These are phyloP conservation scores for Myanophis thanlyinensis DNA, from an alignment of 2,113 vertebrate genomes.

Conservation along the genomic window DNA sequence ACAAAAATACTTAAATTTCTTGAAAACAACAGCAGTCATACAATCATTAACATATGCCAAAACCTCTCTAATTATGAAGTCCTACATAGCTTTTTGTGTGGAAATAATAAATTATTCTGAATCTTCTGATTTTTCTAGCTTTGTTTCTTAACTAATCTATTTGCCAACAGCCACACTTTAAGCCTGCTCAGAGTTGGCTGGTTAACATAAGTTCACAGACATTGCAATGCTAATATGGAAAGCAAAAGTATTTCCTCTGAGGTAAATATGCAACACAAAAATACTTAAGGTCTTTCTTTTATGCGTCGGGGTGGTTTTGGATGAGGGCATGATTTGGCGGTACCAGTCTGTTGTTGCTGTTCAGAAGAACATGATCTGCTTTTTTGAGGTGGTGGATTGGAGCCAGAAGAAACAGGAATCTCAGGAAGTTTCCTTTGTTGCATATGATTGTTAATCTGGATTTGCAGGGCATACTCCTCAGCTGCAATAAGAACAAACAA, in stretches of 20 bases:
- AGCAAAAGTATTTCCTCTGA: background rate
- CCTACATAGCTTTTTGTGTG: background rate
- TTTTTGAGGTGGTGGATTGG: background rate
- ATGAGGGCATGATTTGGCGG: conserved; percentile 44
- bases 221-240: background rate
- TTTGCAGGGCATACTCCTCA: background rate
- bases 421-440: conserved; percentile 4
- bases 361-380: background rate
- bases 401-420: fast-evolving
- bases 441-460: fast-evolving
- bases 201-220: fast-evolving
- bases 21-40: background rate
- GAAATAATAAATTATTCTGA: background rate
- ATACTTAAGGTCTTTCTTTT: background rate
- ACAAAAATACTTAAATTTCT: background rate
- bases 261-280: fast-evolving
- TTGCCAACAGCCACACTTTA: background rate
- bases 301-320: conserved; percentile 1
- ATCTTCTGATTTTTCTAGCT: background rate
- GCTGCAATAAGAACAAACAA: conserved; percentile 30
- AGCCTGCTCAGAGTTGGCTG: background rate
- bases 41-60: background rate
- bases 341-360: background rate
- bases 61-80: background rate
- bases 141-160: background rate